Evolutionary conservation across 2,888 invertebrate species (phyloP).

Genomic region (Apotomis capreana): DNA sequence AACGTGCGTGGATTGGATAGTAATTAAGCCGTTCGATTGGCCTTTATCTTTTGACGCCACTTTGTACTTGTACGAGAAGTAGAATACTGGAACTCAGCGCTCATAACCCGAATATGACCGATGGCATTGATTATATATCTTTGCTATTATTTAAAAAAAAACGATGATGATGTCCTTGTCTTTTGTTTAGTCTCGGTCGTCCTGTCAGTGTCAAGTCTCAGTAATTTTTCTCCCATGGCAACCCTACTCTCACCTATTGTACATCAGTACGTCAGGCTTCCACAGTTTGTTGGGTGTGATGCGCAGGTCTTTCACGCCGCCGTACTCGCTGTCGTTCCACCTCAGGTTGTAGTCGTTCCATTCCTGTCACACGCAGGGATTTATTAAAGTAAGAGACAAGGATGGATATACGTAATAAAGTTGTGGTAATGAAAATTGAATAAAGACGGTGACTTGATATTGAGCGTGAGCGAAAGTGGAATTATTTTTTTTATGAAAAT

Average conservation of each 20-base stretch:
- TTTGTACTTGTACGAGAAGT: too few relatives aligned
- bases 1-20: too few relatives aligned
- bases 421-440: neutral
- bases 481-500: neutral
- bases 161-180: too few relatives aligned
- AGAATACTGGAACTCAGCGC: too few relatives aligned
- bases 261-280: conserved; percentile 99
- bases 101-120: too few relatives aligned
- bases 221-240: conserved; percentile 4
- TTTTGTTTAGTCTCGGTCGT: neutral
- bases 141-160: too few relatives aligned
- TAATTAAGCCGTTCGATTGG: too few relatives aligned
- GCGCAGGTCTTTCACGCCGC: conserved; percentile 95
- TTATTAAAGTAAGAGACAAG: conserved; percentile 51
- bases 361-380: conserved; percentile 86
- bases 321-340: conserved; percentile 98
- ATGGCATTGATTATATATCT: too few relatives aligned
- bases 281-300: conserved; percentile 98
- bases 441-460: neutral
- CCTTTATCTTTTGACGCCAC: too few relatives aligned
- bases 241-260: conserved; percentile 92
- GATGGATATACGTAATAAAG: conserved; percentile 37
- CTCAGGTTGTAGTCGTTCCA: conserved; percentile 99
- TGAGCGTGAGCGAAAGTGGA: neutral
- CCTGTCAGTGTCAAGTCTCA: neutral